These are phyloP conservation scores for Halocynthia roretzi DNA, from an alignment of 23 tunicate species.

Conservation along the genomic window DNA sequence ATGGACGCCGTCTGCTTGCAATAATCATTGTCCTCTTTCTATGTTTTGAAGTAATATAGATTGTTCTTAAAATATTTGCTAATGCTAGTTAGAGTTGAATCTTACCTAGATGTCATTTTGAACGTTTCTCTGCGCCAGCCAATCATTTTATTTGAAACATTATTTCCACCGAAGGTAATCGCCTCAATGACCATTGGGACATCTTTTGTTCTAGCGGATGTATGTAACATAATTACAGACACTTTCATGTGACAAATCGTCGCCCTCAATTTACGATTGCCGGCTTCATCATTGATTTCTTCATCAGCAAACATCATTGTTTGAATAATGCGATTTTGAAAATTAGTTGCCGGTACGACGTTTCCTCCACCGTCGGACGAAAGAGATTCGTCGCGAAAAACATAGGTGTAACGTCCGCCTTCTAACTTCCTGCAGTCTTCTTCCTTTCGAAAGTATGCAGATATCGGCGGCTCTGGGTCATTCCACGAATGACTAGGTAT, in stretches of 20 bases:
- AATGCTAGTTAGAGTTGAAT: not conserved
- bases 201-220: not conserved
- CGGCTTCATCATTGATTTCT: too few species aligned
- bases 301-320: too few species aligned
- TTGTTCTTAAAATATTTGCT: not conserved
- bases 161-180: not conserved
- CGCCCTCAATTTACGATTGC: too few species aligned
- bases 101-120: slow-evolving; percentile 6
- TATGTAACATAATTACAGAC: not conserved
- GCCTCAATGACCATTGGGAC: slow-evolving; percentile 10
- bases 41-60: not conserved
- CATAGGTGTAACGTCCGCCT: slow-evolving; percentile 54
- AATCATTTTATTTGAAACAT: slow-evolving; percentile 1
- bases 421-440: slow-evolving; percentile 62
- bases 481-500: not conserved
- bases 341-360: too few species aligned
- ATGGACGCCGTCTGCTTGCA: slow-evolving; percentile 1
- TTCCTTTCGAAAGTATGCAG: slow-evolving; percentile 55
- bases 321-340: too few species aligned
- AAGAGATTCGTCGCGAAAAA: slow-evolving; percentile 52
- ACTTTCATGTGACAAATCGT: slow-evolving; percentile 18
- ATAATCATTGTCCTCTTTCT: not conserved
- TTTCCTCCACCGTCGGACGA: too few species aligned
- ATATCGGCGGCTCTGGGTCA: slow-evolving; percentile 24
- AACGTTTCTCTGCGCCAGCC: slow-evolving; percentile 18